Evolutionary conservation across 2,113 vertebrate genomes (phyloP).

Genomic region (Hassar affinis): DNA sequence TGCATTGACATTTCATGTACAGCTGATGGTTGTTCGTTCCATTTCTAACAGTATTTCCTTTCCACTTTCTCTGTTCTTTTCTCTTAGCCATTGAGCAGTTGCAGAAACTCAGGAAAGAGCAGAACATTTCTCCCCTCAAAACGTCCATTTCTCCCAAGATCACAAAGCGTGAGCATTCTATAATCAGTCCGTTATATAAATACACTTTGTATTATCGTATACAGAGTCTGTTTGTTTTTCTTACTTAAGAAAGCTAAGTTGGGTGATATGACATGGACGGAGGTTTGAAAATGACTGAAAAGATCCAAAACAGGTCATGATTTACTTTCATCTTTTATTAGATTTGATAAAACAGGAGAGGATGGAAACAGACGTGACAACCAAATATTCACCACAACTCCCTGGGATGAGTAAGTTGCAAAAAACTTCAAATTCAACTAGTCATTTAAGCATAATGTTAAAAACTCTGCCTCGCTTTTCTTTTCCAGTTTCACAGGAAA

Average conservation of each 20-base stretch:
- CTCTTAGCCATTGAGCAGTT: slow-evolving; percentile 24
- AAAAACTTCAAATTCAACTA: background rate
- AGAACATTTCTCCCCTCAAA: slow-evolving; percentile 10
- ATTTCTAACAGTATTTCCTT: background rate
- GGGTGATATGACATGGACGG: background rate
- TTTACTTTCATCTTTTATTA: background rate
- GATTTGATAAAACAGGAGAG: slow-evolving; percentile 17
- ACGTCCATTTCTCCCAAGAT: slow-evolving; percentile 27
- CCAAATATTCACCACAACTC: background rate
- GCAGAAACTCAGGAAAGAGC: slow-evolving; percentile 24
- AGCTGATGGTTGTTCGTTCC: background rate
- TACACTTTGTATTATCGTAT: background rate
- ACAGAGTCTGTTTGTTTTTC: background rate
- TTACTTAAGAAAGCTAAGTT: too few species aligned
- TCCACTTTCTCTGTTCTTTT: background rate
- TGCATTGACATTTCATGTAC: background rate
- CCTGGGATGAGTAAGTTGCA: slow-evolving; percentile 3
- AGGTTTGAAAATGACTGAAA: background rate
- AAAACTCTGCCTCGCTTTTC: background rate
- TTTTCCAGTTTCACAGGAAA: slow-evolving; percentile 18
- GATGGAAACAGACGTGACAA: background rate
- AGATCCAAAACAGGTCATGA: background rate
- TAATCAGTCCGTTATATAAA: background rate
- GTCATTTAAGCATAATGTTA: background rate
- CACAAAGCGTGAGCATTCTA: slow-evolving; percentile 1